Base-by-base conservation (phyloP, 2,797 vertebrate genomes). In the Pithecia hirsuta region DNA sequence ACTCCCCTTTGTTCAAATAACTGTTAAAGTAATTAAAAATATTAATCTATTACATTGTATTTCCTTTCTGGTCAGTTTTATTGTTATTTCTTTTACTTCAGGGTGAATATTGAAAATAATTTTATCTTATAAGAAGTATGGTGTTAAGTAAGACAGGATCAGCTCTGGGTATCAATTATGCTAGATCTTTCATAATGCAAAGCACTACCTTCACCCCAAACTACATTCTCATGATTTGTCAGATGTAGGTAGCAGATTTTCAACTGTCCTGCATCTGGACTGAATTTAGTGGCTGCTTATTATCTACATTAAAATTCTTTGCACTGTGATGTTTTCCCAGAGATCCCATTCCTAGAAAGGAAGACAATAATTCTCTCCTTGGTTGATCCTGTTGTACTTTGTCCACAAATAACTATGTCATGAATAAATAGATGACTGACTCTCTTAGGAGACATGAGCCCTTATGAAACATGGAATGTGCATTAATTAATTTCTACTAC, bases 1-100 rank as follows among this genome's bases (percentile, higher is more conserved):
- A 79, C 50, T 84, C 20, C 30, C 57, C 30, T 96, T 93, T 95
- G 55, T 79, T 95, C 59, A 91, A 92, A 89, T 11, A 75, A 52
- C 57, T 50, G 48, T 50, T 67, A 33, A 85, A 33, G 7, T 55
- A 76, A 57, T 89, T 83, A 14, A 59, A 82, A 92, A 61, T 22
- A 55, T 41, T 93, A 85, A 78, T 36, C 20, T 9, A 82, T 74
- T 91, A 55, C 28, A 72, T n/a, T n/a, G 7, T 30, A 33, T 86
- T 89, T 91, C 33, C 84, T 78, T 92, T 91, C 30, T 89, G 36
- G 19, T 7, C 17, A 64, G 78, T 94, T 61, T 70, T 86, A 44
- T 76, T 76, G 79, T 78, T 81, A 88, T 39, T 72, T 24, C 22
- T 39, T 96, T 84, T 33, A 24, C 44, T 89, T 91, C 7, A 72